Evolutionary conservation across 2,113 vertebrate species (phyloP).

Genomic region (Jaculus jaculus): DNA sequence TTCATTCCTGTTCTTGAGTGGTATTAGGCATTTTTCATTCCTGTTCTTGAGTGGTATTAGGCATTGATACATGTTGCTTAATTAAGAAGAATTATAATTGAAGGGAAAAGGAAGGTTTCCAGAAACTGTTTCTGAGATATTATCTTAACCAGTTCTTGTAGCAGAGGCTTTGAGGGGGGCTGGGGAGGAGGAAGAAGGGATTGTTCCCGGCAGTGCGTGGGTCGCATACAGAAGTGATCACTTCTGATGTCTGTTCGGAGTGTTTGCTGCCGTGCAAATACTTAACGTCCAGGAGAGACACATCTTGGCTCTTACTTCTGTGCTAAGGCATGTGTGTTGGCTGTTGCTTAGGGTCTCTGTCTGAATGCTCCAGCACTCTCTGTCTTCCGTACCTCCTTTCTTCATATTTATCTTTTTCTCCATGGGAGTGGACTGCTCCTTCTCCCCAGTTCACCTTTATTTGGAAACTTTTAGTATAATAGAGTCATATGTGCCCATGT

Average conservation of each 20-base stretch:
- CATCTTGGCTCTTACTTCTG: background rate
- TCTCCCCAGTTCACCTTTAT: constrained; percentile 61
- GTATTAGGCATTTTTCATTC: background rate
- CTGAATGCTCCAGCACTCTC: background rate
- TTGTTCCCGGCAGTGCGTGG: no score
- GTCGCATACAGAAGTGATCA: background rate
- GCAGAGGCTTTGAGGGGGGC: background rate
- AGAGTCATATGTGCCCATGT: background rate
- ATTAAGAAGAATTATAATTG: background rate
- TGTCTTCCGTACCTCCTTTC: background rate
- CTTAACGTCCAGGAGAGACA: background rate
- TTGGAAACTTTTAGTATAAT: constrained; percentile 16
- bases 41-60: background rate
- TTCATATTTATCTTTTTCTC: constrained; percentile 40
- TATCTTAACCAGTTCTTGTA: background rate
- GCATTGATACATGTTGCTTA: background rate
- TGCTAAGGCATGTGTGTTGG: no score
- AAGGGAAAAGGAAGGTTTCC: background rate
- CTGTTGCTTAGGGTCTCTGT: background rate
- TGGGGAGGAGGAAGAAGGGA: background rate
- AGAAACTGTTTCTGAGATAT: constrained; percentile 23
- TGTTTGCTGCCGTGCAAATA: background rate
- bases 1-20: background rate
- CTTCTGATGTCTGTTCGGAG: background rate
- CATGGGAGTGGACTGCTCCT: constrained; percentile 4